A percentile compares a stretch with the other conserved stretches of the same genome.
Evolutionary conservation across 2,888 invertebrate species (phyloP).

Genomic region (Antitype chi): DNA sequence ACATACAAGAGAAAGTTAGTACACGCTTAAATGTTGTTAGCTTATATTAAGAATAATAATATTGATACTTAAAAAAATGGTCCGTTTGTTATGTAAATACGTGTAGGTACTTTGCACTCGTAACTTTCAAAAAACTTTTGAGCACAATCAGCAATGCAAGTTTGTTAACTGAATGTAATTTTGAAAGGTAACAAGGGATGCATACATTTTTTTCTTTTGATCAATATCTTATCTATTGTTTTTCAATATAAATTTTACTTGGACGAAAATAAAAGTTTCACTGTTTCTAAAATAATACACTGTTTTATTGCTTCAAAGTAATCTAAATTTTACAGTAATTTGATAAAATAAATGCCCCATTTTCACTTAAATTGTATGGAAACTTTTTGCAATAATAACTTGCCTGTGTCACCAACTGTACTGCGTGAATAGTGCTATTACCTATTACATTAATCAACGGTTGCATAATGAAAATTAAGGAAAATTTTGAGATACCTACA

Average conservation of each 20-base stretch:
- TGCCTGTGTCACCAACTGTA: not conserved
- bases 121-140: constrained; percentile 48
- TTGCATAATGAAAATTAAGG: not conserved
- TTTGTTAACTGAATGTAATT: not conserved
- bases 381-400: not conserved
- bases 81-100: constrained; percentile 31
- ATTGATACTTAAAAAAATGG: constrained; percentile 40
- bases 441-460: too few relatives aligned
- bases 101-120: not conserved
- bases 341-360: not conserved
- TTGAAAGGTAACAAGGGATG: not conserved
- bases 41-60: constrained; percentile 25
- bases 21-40: constrained; percentile 13
- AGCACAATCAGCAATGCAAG: not conserved
- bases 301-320: not conserved
- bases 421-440: not conserved
- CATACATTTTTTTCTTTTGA: constrained; percentile 8
- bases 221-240: not conserved
- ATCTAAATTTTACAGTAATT: not conserved
- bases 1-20: constrained; percentile 49
- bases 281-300: not conserved
- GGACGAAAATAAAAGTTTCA: not conserved
- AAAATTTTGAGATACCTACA: not conserved
- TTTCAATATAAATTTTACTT: not conserved
- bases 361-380: not conserved